A percentile compares a stretch with the other conserved stretches of the same genome.
These are phyloP conservation scores for Bellardia bayeri DNA, from an alignment of 2,888 invertebrate genomes.

Conservation along the genomic window DNA sequence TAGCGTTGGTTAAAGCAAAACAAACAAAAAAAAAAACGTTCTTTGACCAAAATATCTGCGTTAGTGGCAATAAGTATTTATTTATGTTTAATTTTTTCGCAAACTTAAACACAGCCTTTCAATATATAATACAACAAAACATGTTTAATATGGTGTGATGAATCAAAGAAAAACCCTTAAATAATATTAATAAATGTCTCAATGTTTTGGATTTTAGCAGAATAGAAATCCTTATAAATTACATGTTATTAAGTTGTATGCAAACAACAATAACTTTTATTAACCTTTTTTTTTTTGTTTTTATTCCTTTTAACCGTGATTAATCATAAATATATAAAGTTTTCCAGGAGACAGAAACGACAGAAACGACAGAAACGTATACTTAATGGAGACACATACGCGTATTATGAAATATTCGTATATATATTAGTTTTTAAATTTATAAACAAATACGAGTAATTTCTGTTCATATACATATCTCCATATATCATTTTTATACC, in stretches of 20 bases:
- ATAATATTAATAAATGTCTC: constrained; percentile 49
- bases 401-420: neutral
- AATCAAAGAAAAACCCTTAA: constrained; percentile 5
- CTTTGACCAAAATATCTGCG: constrained; percentile 2
- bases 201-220: constrained; percentile 26
- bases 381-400: neutral
- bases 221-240: constrained; percentile 67
- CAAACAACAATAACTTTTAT: constrained; percentile 65
- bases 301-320: constrained; percentile 50
- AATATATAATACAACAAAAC: neutral
- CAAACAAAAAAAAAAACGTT: constrained; percentile 20
- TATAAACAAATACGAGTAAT: neutral
- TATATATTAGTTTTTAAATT: neutral
- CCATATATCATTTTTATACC: constrained; percentile 58
- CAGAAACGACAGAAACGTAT: neutral
- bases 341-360: neutral
- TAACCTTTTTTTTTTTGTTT: constrained; percentile 42
- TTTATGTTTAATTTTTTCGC: constrained; percentile 15
- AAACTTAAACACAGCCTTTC: neutral
- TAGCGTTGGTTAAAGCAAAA: constrained; percentile 29
- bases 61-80: neutral
- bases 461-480: constrained; percentile 27
- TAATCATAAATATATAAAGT: constrained; percentile 50
- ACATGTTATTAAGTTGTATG: constrained; percentile 59
- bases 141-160: too few relatives aligned